phyloP scores from a whole-genome alignment of 2,113 vertebrate species.

The Solea senegalensis region DNA sequence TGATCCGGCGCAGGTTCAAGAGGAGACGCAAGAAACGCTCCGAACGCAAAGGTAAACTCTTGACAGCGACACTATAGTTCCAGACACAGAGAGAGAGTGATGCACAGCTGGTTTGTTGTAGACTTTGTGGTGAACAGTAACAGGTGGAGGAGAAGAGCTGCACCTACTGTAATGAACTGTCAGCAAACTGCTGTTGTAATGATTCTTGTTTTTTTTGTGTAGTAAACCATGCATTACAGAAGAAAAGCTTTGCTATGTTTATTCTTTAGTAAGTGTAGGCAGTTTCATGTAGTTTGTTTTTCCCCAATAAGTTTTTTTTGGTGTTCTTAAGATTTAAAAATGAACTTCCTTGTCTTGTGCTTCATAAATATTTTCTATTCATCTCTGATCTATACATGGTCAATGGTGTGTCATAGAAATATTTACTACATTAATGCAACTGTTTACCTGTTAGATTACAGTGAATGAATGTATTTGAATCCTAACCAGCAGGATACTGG shows the following conservation, averaged over 20 bases:
- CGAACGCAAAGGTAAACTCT: slow-evolving; percentile 84
- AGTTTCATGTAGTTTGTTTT: too few relatives aligned
- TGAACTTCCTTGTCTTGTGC: neutral
- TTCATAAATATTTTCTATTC: neutral
- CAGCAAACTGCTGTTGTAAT: neutral
- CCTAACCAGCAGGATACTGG: too few relatives aligned
- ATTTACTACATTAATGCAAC: neutral
- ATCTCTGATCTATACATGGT: neutral
- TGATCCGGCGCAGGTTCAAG: slow-evolving; percentile 72
- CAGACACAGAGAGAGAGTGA: neutral
- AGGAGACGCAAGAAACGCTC: slow-evolving; percentile 85
- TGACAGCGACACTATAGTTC: neutral
- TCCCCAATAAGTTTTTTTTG: too few relatives aligned
- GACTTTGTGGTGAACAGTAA: neutral
- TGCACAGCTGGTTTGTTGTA: slow-evolving; percentile 12
- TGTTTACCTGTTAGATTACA: neutral
- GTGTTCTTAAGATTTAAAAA: neutral
- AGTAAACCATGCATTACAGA: too few relatives aligned
- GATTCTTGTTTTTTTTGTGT: too few relatives aligned
- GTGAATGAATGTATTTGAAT: too few relatives aligned
- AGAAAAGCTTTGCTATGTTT: too few relatives aligned
- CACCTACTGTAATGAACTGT: neutral
- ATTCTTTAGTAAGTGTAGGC: too few relatives aligned
- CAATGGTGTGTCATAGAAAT: neutral
- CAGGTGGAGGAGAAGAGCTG: neutral